phyloP scores from a whole-genome alignment of 2,797 vertebrate species.

The Eulemur mongoz region DNA sequence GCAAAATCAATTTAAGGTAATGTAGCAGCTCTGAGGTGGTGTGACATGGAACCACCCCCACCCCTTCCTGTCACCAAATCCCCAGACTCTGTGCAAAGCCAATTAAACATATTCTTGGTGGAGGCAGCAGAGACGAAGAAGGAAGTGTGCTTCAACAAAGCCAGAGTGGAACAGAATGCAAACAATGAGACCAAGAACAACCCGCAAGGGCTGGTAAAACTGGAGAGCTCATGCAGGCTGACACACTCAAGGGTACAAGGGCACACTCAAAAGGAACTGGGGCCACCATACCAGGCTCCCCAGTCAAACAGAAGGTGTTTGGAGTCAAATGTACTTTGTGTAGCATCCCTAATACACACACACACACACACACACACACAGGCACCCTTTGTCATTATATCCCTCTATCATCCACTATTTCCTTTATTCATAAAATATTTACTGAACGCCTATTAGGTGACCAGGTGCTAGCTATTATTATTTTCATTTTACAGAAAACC shows the following conservation, averaged over 20 bases:
- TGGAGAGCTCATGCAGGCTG: neutral
- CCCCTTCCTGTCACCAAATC: neutral
- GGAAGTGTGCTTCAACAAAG: constrained; percentile 13
- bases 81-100: constrained; percentile 35
- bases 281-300: neutral
- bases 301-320: neutral
- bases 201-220: neutral
- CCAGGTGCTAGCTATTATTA: neutral
- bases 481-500: constrained; percentile 44
- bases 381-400: neutral
- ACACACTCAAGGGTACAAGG: neutral
- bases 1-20: constrained; percentile 87
- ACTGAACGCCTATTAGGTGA: neutral
- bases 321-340: neutral
- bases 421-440: constrained; percentile 15
- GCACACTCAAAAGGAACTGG: neutral
- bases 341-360: neutral
- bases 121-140: constrained; percentile 17
- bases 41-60: constrained; percentile 76
- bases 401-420: neutral
- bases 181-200: neutral
- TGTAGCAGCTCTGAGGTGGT: constrained; percentile 82
- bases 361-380: no score
- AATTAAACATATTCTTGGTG: constrained; percentile 62
- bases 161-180: neutral